A percentile compares a stretch with the other conserved stretches of the same genome.
Evolutionary conservation across 2,888 invertebrate genomes (phyloP).

Genomic region (Callosobruchus maculatus): DNA sequence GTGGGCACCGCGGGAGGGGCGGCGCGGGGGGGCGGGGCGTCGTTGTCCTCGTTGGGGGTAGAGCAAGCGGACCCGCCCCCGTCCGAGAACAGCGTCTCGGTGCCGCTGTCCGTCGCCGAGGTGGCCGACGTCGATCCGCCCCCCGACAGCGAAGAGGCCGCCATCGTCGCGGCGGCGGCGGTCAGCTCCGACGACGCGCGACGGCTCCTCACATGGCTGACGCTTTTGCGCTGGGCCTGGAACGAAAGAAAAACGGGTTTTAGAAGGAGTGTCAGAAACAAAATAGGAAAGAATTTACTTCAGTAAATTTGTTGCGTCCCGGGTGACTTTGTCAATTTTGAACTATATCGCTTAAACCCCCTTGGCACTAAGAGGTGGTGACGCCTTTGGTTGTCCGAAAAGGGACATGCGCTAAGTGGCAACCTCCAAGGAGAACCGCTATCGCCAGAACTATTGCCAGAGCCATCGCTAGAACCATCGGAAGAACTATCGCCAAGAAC

Average conservation of each 20-base stretch:
- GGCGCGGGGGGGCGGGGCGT: slow-evolving; percentile 37
- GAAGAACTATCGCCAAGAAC: no score
- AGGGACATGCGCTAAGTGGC: no score
- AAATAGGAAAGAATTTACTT: no score
- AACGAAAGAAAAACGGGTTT: background rate
- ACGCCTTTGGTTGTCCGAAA: no score
- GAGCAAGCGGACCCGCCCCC: slow-evolving; percentile 17
- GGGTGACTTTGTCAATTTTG: no score
- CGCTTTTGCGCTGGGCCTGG: background rate
- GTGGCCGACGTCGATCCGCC: background rate
- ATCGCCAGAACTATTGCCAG: no score
- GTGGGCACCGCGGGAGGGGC: slow-evolving; percentile 38
- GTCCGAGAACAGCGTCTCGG: slow-evolving; percentile 53
- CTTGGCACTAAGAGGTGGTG: no score
- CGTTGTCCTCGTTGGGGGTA: background rate
- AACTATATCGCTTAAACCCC: no score
- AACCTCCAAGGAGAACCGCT: no score
- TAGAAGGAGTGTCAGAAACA: no score
- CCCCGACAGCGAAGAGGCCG: background rate
- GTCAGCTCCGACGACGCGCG: background rate
- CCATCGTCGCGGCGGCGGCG: background rate
- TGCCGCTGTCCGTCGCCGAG: slow-evolving; percentile 49
- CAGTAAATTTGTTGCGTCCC: no score
- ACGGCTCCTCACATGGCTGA: background rate
- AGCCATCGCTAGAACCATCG: no score